phyloP scores from a whole-genome alignment of 2,888 invertebrate genomes.

The Pyrgus malvae region DNA sequence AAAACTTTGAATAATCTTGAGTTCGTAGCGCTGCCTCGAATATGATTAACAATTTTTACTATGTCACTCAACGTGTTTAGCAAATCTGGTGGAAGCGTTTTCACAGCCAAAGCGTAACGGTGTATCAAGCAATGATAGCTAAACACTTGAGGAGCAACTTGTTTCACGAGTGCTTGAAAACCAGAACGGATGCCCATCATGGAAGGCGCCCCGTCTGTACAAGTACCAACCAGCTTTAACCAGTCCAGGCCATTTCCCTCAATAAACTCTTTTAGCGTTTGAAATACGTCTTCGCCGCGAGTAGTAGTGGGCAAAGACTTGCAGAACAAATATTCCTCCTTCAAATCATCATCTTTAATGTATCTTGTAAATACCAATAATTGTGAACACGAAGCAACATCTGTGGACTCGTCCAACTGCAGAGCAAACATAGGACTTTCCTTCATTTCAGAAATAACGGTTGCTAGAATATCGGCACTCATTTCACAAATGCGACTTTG shows the following conservation, averaged over 20 bases:
- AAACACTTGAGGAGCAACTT: slow-evolving; percentile 36
- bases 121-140: slow-evolving; percentile 34
- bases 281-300: slow-evolving; percentile 36
- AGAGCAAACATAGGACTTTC: slow-evolving; percentile 24
- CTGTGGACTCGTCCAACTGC: slow-evolving; percentile 34
- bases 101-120: slow-evolving; percentile 37
- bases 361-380: slow-evolving; percentile 33
- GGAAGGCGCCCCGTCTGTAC: slow-evolving; percentile 36
- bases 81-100: slow-evolving; percentile 30
- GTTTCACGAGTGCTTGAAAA: slow-evolving; percentile 38
- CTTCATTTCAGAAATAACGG: neutral
- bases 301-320: slow-evolving; percentile 37
- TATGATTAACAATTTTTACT: slow-evolving; percentile 38
- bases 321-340: slow-evolving; percentile 36
- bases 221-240: slow-evolving; percentile 36
- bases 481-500: slow-evolving; percentile 28
- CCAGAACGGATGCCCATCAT: slow-evolving; percentile 30
- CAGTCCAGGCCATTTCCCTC: slow-evolving; percentile 35
- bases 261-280: slow-evolving; percentile 36
- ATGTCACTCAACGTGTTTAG: slow-evolving; percentile 32
- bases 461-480: slow-evolving; percentile 30
- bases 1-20: slow-evolving; percentile 31
- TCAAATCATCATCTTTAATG: slow-evolving; percentile 34
- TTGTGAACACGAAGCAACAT: slow-evolving; percentile 37
- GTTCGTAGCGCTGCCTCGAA: slow-evolving; percentile 33